phyloP scores from a whole-genome alignment of 2,113 vertebrate genomes.

The Channa argus region DNA sequence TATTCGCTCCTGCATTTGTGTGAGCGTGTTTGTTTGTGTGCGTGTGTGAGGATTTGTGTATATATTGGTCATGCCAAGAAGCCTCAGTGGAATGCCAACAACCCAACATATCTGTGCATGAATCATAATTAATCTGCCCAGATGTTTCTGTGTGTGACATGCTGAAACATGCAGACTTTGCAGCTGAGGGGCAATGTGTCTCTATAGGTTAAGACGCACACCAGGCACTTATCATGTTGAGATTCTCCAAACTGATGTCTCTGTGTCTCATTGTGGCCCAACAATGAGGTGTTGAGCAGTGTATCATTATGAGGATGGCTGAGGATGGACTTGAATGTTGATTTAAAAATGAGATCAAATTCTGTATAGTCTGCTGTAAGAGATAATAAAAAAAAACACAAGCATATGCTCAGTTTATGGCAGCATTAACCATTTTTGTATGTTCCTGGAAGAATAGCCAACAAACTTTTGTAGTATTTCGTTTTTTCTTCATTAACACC shows the following conservation, averaged over 20 bases:
- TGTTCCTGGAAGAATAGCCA: too few relatives aligned
- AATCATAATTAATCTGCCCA: constrained; percentile 30
- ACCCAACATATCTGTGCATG: constrained; percentile 18
- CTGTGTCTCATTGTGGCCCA: constrained; percentile 33
- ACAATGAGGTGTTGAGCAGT: constrained; percentile 2
- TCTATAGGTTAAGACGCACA: constrained; percentile 6
- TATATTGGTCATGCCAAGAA: constrained; percentile 36
- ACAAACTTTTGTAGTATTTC: too few relatives aligned
- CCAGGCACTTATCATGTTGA: constrained; percentile 16
- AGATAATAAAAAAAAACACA: too few relatives aligned
- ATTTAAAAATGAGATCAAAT: constrained; percentile 21
- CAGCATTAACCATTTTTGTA: background rate
- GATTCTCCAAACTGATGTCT: constrained; percentile 15
- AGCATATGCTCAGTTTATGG: background rate
- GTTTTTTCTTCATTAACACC: background rate
- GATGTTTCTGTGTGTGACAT: background rate
- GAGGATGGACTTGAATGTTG: constrained; percentile 27
- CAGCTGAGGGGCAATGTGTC: constrained; percentile 4
- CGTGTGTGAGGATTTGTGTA: constrained; percentile 3
- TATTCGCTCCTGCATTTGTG: constrained; percentile 24
- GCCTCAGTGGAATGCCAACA: constrained; percentile 18
- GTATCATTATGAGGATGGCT: constrained; percentile 4
- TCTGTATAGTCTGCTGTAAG: background rate
- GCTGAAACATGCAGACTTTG: background rate
- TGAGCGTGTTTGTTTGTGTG: background rate